Percentiles rank a stretch among this genome's conserved stretches.
Conservation (phyloP, 2,888 invertebrate species). For the Erebia aethiops region DNA sequence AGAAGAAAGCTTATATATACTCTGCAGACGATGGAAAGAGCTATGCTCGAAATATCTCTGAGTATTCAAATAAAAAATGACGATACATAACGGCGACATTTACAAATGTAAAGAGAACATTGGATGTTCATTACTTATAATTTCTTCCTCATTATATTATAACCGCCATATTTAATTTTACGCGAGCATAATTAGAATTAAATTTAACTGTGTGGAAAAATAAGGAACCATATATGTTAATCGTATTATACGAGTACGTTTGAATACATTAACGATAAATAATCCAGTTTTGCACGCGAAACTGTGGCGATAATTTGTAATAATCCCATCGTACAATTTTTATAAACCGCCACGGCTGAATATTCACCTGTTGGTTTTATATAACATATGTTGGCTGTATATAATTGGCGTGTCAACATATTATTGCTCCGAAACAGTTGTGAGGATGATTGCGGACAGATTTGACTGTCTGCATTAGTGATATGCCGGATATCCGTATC, state of each 20-base stretch:
- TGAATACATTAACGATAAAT: not conserved
- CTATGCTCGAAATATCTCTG: too few species aligned
- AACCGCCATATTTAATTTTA: not conserved
- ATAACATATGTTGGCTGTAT: too few species aligned
- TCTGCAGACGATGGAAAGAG: too few species aligned
- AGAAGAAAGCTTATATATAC: too few species aligned
- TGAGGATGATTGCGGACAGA: too few species aligned
- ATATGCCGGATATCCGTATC: too few species aligned
- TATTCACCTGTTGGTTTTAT: not conserved
- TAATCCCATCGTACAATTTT: not conserved
- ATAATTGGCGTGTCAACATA: too few species aligned
- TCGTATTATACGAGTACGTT: conserved; percentile 1
- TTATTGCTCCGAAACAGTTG: too few species aligned
- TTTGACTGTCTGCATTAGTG: too few species aligned
- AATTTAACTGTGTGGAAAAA: not conserved
- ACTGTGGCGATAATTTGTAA: not conserved
- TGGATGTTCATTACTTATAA: not conserved
- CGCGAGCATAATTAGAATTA: too few species aligned
- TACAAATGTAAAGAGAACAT: not conserved
- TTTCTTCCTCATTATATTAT: not conserved
- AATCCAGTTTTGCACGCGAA: not conserved
- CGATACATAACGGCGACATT: too few species aligned
- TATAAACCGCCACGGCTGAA: not conserved
- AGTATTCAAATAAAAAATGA: too few species aligned
- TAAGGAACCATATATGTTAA: not conserved